These are phyloP conservation scores for Porites lutea DNA, from an alignment of 64 coral and sea anemone genomes.

Conservation along the genomic window DNA sequence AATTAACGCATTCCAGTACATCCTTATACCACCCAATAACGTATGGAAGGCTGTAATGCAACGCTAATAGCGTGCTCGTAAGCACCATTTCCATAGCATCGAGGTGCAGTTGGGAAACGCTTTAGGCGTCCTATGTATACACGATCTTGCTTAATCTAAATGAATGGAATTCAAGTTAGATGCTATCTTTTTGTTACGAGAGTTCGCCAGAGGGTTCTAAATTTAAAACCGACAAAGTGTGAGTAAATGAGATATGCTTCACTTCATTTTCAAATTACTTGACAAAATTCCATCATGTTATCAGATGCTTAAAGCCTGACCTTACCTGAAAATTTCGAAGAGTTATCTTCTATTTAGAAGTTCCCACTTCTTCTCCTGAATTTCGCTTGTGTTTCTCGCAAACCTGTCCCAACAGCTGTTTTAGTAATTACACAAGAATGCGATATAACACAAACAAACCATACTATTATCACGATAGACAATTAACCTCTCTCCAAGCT, in stretches of 20 bases:
- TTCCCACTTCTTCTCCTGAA: too few species aligned
- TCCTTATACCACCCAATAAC: slow-evolving; percentile 10
- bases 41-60: neutral
- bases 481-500: neutral
- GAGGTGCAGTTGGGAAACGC: slow-evolving; percentile 22
- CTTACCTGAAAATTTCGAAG: too few species aligned
- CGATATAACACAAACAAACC: slow-evolving; percentile 34
- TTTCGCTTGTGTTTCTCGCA: too few species aligned
- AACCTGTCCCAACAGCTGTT: neutral
- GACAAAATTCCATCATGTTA: neutral
- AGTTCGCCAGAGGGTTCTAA: neutral
- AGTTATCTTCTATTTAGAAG: too few species aligned
- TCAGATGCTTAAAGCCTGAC: too few species aligned
- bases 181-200: slow-evolving; percentile 14
- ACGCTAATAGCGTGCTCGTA: neutral
- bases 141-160: slow-evolving; percentile 26
- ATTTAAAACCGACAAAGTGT: slow-evolving; percentile 10
- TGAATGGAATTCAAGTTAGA: slow-evolving; percentile 51
- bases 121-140: neutral
- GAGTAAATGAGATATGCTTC: neutral
- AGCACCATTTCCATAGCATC: neutral
- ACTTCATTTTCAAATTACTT: neutral
- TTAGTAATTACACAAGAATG: slow-evolving; percentile 13
- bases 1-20: neutral
- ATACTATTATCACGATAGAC: slow-evolving; percentile 16